Evolutionary conservation across 2,797 vertebrate genomes (phyloP), one percentile per base, ranked within the genome.

Genomic region (Lateolabrax maculatus): DNA sequence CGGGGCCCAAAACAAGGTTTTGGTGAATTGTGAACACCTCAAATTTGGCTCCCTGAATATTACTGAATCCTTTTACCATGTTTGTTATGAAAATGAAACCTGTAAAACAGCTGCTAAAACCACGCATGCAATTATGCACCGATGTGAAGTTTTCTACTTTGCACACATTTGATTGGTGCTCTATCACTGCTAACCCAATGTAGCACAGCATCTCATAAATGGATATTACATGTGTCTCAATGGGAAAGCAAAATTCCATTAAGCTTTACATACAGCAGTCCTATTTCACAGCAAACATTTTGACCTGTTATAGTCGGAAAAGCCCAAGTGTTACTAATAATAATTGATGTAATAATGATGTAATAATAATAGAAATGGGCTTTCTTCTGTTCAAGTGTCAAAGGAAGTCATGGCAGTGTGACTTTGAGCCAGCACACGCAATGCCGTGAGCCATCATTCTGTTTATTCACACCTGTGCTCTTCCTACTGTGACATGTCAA

Each of bases 121-220:
- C 10, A 49, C 49, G 34, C 25, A n/a, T 37, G 34, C 29, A 51
- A 6, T 23, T 15, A 12, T 64, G 36, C 13, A 41, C 18, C 31
- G 39, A n/a, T 27, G 52, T 27, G 27, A 72, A 52, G 70, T 80
- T 73, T 69, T 49, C 55, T 41, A 36, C 55, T 78, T 75, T 66
- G 23, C n/a, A 27, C 25, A 27, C 23, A 56, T 79, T n/a, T n/a
- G n/a, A n/a, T n/a, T n/a, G n/a, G n/a, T n/a, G n/a, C 29, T 75
- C 69, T 56, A 19, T 84, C 70, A 77, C 51, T 13, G 36, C 62
- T 71, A 67, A 79, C 29, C 62, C 77, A 64, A 55, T 70, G 74
- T 55, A 73, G 57, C 73, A 77, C 61, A 67, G 72, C 80, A 72
- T 86, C n/a, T n/a, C n/a, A n/a, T n/a, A n/a, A n/a, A n/a, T n/a